A percentile compares a stretch with the other conserved stretches of the same genome.
phyloP scores from a whole-genome alignment of 2,888 invertebrate genomes.

The Paralinhomoeus sp. region DNA sequence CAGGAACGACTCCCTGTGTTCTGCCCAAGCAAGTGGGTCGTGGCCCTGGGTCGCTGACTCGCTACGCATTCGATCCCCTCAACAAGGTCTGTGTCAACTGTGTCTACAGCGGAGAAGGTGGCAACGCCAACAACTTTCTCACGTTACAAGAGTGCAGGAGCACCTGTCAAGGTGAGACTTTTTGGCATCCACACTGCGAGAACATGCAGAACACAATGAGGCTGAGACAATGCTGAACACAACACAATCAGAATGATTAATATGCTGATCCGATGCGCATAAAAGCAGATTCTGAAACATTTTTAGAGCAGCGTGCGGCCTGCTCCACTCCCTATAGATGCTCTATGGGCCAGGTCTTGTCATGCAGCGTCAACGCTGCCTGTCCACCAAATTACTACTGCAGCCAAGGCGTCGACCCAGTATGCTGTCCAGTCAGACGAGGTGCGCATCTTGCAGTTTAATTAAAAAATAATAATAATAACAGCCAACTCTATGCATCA shows the following conservation, averaged over 20 bases:
- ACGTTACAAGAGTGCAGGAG: slow-evolving; percentile 8
- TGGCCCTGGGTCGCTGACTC: background rate
- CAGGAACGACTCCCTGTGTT: slow-evolving; percentile 4
- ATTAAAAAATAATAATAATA: too few relatives aligned
- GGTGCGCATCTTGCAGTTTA: too few relatives aligned
- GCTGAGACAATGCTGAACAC: background rate
- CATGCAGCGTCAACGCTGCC: background rate
- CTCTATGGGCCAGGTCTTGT: slow-evolving; percentile 1
- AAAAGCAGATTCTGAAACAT: too few relatives aligned
- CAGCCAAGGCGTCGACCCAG: too few relatives aligned
- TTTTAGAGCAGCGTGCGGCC: too few relatives aligned
- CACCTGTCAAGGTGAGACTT: slow-evolving; percentile 11
- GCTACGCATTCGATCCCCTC: slow-evolving; percentile 12
- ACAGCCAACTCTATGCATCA: too few relatives aligned
- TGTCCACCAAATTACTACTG: slow-evolving; percentile 5
- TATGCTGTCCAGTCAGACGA: too few relatives aligned
- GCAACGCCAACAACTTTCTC: slow-evolving; percentile 15
- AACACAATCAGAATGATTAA: slow-evolving; percentile 1
- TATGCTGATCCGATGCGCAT: too few relatives aligned
- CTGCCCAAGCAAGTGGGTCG: slow-evolving; percentile 2
- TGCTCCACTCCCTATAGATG: slow-evolving; percentile 4
- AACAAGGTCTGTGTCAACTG: slow-evolving; percentile 12
- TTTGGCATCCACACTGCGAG: too few relatives aligned
- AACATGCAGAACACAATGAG: too few relatives aligned
- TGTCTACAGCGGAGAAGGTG: slow-evolving; percentile 12